Evolutionary conservation across 2,797 vertebrate genomes (phyloP).

Genomic region (Myotis findleyi): DNA sequence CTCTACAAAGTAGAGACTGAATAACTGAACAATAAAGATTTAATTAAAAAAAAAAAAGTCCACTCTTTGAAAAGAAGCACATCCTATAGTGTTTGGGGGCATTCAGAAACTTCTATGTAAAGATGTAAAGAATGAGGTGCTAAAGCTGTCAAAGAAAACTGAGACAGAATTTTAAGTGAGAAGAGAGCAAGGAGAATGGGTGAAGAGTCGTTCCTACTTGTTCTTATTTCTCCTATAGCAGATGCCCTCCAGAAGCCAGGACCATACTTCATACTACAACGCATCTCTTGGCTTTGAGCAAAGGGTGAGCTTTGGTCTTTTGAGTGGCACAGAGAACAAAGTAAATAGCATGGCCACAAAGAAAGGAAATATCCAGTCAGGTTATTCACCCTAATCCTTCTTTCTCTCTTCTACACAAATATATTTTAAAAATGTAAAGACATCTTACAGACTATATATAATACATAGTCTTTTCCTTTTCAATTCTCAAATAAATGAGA

Average conservation of each 20-base stretch:
- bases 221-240: background rate
- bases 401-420: constrained; percentile 40
- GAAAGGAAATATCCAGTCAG: background rate
- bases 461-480: background rate
- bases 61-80: background rate
- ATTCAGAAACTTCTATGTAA: background rate
- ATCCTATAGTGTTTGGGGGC: background rate
- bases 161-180: background rate
- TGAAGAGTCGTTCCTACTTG: background rate
- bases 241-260: background rate
- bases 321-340: background rate
- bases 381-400: background rate
- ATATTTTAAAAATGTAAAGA: constrained; percentile 48
- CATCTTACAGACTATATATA: background rate
- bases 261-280: background rate
- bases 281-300: background rate
- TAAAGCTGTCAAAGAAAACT: background rate
- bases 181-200: background rate
- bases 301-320: constrained; percentile 3
- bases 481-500: constrained; percentile 33
- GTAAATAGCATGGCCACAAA: background rate
- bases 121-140: background rate
- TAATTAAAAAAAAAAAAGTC: too few species aligned
- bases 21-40: too few species aligned
- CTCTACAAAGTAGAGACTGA: constrained; percentile 21